Percentiles rank a stretch among this genome's conserved stretches.
phyloP scores from a whole-genome alignment of 2,888 invertebrate species.

The Harpagoxenus sublaevis region DNA sequence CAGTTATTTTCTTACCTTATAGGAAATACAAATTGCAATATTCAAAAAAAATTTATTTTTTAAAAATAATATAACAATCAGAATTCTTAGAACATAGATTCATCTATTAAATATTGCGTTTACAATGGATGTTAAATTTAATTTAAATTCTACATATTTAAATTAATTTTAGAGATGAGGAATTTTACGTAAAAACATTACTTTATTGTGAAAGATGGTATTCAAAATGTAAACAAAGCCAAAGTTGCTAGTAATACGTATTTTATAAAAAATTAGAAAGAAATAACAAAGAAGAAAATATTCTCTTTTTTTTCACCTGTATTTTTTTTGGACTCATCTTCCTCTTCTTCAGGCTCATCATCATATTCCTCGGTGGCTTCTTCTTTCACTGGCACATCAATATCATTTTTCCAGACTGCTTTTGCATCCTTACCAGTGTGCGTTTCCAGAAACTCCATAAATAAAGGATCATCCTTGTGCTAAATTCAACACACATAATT shows the following conservation, averaged over 20 bases:
- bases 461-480: conserved; percentile 95
- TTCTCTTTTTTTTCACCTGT: conserved; percentile 74
- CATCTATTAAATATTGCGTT: background rate
- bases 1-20: background rate
- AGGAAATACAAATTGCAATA: background rate
- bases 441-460: conserved; percentile 95
- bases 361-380: conserved; percentile 72
- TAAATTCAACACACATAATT: conserved; percentile 77
- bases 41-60: background rate
- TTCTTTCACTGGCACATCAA: conserved; percentile 81
- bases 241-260: background rate
- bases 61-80: background rate
- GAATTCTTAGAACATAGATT: background rate
- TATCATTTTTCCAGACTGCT: conserved; percentile 88
- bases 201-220: background rate
- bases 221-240: background rate
- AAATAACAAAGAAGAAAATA: background rate
- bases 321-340: conserved; percentile 77
- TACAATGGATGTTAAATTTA: background rate
- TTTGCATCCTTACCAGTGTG: conserved; percentile 87
- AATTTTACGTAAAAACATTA: background rate
- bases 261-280: background rate
- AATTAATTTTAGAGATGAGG: background rate
- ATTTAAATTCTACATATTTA: background rate
- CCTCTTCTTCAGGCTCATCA: conserved; percentile 70